Evolutionary conservation across 2,113 vertebrate genomes (phyloP).

Genomic region (Piaya cayana): DNA sequence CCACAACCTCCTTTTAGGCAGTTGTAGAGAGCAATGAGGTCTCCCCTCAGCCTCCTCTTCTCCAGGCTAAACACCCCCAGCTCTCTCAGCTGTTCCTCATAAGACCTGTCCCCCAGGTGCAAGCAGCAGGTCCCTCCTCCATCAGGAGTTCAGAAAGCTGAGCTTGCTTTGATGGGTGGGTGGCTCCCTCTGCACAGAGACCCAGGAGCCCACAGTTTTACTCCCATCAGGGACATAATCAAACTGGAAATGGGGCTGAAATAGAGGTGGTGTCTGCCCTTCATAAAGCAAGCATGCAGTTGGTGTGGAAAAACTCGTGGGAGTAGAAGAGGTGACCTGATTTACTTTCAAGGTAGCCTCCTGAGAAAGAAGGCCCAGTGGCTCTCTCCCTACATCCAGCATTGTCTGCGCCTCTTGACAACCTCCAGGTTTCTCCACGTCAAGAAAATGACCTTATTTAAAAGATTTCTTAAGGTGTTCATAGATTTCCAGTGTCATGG

Average conservation of each 20-base stretch:
- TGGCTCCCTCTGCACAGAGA: background rate
- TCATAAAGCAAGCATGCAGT: background rate
- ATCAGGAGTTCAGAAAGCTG: background rate
- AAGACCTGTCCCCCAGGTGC: background rate
- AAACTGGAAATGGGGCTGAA: background rate
- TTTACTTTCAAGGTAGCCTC: background rate
- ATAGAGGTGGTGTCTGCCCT: background rate
- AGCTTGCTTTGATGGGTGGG: background rate
- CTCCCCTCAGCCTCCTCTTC: too few species aligned
- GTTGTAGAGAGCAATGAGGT: too few species aligned
- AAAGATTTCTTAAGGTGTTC: background rate
- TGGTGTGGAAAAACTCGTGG: background rate
- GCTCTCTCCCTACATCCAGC: background rate
- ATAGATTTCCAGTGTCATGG: background rate
- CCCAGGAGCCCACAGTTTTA: background rate
- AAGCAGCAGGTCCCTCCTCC: background rate
- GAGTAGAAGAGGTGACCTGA: background rate
- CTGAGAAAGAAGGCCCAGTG: background rate
- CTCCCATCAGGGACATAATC: background rate
- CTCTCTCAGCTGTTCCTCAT: too few species aligned
- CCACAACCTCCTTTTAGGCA: too few species aligned
- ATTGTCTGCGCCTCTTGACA: background rate
- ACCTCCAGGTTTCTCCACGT: background rate
- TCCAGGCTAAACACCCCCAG: too few species aligned
- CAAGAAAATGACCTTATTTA: background rate